These are phyloP conservation scores for Stenoptilia bipunctidactyla DNA, from an alignment of 2,888 invertebrate genomes.

Conservation along the genomic window DNA sequence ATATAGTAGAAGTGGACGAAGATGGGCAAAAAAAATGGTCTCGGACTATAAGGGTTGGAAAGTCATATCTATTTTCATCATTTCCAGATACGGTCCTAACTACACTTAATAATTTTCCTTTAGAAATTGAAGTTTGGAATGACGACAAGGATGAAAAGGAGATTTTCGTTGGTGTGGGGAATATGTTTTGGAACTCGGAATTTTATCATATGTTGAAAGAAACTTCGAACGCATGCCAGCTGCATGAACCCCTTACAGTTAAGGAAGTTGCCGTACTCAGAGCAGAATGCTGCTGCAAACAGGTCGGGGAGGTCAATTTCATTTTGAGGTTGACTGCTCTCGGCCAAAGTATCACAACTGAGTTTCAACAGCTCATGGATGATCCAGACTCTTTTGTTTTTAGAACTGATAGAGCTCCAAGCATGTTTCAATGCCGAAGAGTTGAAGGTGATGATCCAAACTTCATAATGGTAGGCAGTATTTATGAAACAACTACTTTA, in stretches of 20 bases:
- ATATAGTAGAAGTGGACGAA: constrained; percentile 37
- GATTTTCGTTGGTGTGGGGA: constrained; percentile 51
- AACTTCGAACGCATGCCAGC: constrained; percentile 34
- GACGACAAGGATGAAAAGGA: constrained; percentile 45
- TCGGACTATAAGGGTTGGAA: constrained; percentile 55
- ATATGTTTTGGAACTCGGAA: constrained; percentile 53
- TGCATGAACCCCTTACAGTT: constrained; percentile 38
- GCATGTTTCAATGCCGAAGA: constrained; percentile 51
- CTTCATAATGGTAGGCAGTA: constrained; percentile 51
- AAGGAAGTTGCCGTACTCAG: constrained; percentile 34
- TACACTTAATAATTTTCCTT: constrained; percentile 53
- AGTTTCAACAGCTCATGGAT: constrained; percentile 50
- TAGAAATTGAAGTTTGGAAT: constrained; percentile 61
- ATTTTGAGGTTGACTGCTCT: constrained; percentile 61
- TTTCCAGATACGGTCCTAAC: constrained; percentile 53
- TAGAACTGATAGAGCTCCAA: constrained; percentile 53
- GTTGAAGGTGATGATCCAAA: constrained; percentile 53
- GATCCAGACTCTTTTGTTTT: constrained; percentile 52
- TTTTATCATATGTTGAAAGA: constrained; percentile 62
- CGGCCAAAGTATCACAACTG: constrained; percentile 56
- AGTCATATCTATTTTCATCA: constrained; percentile 66
- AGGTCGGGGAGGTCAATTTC: constrained; percentile 51
- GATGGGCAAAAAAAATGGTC: constrained; percentile 41
- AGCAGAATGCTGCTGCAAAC: constrained; percentile 43
- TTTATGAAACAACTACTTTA: constrained; percentile 54